Evolutionary conservation across 2,888 invertebrate genomes (phyloP).

Genomic region (Cyclophora albipunctata): DNA sequence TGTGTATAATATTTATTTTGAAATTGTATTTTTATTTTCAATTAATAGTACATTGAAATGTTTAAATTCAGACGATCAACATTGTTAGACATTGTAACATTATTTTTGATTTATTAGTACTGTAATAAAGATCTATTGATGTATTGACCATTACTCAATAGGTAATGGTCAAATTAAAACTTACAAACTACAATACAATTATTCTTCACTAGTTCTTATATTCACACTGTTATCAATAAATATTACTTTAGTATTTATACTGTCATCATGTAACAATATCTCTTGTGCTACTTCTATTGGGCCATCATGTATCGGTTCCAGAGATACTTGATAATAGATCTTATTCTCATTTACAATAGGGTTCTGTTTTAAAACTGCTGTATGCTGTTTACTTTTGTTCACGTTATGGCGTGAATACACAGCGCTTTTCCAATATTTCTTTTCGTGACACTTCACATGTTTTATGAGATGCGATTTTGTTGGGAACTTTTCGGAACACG

Average conservation of each 20-base stretch:
- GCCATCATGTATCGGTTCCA: constrained; percentile 25
- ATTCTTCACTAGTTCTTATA: constrained; percentile 21
- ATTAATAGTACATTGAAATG: no score
- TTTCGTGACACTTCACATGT: constrained; percentile 44
- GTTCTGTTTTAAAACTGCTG: constrained; percentile 4
- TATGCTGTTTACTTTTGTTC: constrained; percentile 3
- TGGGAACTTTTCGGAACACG: constrained; percentile 43
- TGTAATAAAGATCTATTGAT: not conserved
- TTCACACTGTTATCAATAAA: constrained; percentile 35
- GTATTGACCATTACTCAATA: not conserved
- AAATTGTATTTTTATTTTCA: constrained; percentile 3
- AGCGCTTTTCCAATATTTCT: constrained; percentile 25
- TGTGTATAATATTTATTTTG: constrained; percentile 2
- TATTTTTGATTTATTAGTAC: not conserved
- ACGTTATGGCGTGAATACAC: constrained; percentile 2
- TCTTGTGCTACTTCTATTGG: constrained; percentile 27
- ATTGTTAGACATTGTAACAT: no score
- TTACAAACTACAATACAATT: no score
- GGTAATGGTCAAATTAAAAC: no score
- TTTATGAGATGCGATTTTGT: constrained; percentile 48
- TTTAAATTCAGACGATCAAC: no score
- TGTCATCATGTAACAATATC: constrained; percentile 41
- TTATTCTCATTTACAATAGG: not conserved
- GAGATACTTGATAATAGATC: constrained; percentile 14
- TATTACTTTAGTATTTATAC: constrained; percentile 38